phyloP scores from a whole-genome alignment of 2,797 vertebrate genomes.

The Gallinago solitaria region DNA sequence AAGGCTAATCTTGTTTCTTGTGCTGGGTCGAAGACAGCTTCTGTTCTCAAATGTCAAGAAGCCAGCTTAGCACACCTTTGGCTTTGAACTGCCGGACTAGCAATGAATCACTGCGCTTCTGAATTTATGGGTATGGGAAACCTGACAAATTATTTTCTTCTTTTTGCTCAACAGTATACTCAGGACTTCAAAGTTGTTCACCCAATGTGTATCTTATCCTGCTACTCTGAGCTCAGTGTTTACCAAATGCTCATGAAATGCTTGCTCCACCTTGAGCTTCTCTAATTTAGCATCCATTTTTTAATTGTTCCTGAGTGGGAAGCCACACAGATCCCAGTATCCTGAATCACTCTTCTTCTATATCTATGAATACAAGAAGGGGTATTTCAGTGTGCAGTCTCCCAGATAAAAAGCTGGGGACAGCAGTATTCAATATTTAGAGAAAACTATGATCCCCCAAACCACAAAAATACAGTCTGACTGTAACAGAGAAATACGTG shows the following conservation, averaged over 20 bases:
- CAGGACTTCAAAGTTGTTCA: not conserved
- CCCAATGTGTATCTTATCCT: not conserved
- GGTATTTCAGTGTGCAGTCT: not conserved
- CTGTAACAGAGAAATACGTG: not conserved
- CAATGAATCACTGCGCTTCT: not conserved
- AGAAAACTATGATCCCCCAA: not conserved
- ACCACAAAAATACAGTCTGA: not conserved
- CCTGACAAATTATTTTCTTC: not conserved
- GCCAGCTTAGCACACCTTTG: not conserved
- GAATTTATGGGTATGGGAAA: not conserved
- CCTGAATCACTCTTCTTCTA: not conserved
- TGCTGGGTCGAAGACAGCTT: not conserved
- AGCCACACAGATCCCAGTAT: not conserved
- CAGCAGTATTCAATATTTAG: not conserved
- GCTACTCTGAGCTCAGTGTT: not conserved
- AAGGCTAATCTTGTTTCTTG: constrained; percentile 24
- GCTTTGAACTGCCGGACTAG: not conserved
- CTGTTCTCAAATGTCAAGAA: constrained; percentile 28
- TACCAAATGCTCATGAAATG: not conserved
- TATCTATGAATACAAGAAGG: not conserved
- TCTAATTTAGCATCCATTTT: not conserved
- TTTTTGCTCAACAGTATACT: not conserved
- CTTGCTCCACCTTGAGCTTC: not conserved
- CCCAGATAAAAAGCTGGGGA: not conserved
- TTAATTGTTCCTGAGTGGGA: not conserved